Evolutionary conservation across 2,113 vertebrate genomes (phyloP).

Genomic region (Hippocampus comes): DNA sequence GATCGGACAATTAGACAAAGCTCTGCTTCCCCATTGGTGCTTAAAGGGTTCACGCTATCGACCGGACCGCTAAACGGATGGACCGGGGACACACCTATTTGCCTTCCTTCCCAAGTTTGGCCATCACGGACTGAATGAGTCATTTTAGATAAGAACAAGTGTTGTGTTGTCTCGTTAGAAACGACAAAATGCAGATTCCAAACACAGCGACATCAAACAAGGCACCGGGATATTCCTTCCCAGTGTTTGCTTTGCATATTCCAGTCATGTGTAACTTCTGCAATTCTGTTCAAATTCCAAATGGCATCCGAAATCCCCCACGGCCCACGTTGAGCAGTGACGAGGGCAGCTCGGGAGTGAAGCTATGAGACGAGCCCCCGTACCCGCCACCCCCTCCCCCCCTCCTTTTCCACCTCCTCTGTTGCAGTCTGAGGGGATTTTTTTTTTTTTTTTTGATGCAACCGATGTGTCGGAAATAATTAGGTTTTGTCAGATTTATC

Average conservation of each 20-base stretch:
- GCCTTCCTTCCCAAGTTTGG: too few relatives aligned
- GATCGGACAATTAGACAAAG: conserved; percentile 71
- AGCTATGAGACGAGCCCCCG: conserved; percentile 83
- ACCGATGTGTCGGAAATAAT: conserved; percentile 99
- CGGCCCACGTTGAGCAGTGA: conserved; percentile 77
- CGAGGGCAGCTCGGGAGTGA: conserved; percentile 74
- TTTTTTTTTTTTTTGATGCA: conserved; percentile 98
- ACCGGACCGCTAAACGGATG: conserved; percentile 76
- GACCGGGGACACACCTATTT: conserved; percentile 68
- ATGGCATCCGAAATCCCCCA: conserved; percentile 85
- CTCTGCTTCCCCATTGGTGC: conserved; percentile 65
- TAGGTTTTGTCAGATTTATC: conserved; percentile 99
- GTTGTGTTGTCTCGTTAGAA: too few relatives aligned
- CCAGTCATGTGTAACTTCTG: conserved; percentile 98
- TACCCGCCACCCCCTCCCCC: conserved; percentile 56
- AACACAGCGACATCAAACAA: background rate
- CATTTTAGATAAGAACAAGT: too few relatives aligned
- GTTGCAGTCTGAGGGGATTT: conserved; percentile 81
- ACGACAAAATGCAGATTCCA: too few relatives aligned
- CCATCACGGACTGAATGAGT: too few relatives aligned
- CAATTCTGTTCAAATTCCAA: background rate
- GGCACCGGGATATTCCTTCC: conserved; percentile 89
- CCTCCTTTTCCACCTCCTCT: conserved; percentile 74
- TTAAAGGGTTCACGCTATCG: conserved; percentile 79
- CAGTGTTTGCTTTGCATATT: conserved; percentile 92